phyloP scores from a whole-genome alignment of 2,113 vertebrate species.

The Phylloscopus trochiloides region DNA sequence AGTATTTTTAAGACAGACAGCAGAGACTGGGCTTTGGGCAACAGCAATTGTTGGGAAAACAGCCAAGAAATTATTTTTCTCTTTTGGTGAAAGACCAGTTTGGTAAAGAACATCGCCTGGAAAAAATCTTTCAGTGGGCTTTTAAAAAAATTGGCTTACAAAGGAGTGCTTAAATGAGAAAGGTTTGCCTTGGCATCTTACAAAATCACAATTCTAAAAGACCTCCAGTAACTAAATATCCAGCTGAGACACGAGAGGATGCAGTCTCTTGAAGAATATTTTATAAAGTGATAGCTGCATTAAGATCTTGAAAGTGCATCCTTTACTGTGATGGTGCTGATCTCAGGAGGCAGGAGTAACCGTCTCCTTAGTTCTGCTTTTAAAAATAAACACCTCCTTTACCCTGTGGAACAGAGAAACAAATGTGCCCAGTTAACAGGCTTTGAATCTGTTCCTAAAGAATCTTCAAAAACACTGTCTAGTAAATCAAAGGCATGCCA shows the following conservation, averaged over 20 bases:
- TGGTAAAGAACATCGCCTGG: not conserved
- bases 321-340: not conserved
- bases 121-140: not conserved
- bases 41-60: not conserved
- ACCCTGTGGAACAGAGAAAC: not conserved
- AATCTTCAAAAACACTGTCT: not conserved
- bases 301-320: not conserved
- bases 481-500: not conserved
- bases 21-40: not conserved
- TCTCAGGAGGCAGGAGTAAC: not conserved
- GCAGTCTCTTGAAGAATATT: not conserved
- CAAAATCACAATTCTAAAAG: not conserved
- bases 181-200: not conserved
- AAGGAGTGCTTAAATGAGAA: not conserved
- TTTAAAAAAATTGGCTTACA: not conserved
- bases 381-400: not conserved
- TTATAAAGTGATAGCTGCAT: not conserved
- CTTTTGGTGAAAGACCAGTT: not conserved
- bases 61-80: not conserved
- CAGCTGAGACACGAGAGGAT: not conserved
- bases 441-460: slow-evolving; percentile 1
- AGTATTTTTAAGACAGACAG: not conserved
- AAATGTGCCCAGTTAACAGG: not conserved
- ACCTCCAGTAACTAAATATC: not conserved
- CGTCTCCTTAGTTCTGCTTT: not conserved